Evolutionary conservation across 64 coral and sea anemone species (phyloP).

Genomic region (Dendrophyllia cribrosa): DNA sequence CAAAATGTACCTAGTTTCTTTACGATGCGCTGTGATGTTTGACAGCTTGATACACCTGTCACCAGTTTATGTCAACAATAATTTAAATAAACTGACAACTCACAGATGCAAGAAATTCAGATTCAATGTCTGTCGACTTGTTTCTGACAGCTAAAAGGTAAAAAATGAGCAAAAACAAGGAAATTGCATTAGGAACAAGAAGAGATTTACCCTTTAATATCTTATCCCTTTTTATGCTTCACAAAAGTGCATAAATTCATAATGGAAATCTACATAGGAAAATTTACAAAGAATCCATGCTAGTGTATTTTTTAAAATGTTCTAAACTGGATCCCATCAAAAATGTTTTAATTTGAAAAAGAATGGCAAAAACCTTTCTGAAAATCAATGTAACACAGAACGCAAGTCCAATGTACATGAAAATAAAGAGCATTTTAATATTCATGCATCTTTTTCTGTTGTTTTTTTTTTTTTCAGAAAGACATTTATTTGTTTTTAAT

Average conservation of each 20-base stretch:
- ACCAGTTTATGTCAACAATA: not conserved
- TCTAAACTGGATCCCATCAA: no score
- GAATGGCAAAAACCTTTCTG: no score
- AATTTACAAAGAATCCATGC: not conserved
- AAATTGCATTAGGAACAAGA: not conserved
- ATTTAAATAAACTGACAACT: constrained; percentile 5
- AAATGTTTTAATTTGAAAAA: no score
- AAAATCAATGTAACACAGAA: not conserved
- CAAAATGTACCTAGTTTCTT: constrained; percentile 22
- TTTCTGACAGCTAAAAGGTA: constrained; percentile 3
- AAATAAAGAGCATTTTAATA: not conserved
- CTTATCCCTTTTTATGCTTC: not conserved
- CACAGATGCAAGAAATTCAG: not conserved
- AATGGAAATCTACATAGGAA: not conserved
- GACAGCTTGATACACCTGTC: constrained; percentile 20
- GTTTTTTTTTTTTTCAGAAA: not conserved
- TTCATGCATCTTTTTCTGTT: not conserved
- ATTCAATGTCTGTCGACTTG: not conserved
- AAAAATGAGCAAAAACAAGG: not conserved
- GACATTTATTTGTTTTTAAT: constrained; percentile 5
- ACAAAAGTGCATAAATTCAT: not conserved
- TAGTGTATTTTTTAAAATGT: no score
- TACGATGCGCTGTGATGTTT: not conserved
- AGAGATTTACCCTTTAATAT: not conserved
- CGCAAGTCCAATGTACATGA: not conserved